Evolutionary conservation across 1,140 invertebrate species (phyloP).

Genomic region (Polypedilum vanderplanki): DNA sequence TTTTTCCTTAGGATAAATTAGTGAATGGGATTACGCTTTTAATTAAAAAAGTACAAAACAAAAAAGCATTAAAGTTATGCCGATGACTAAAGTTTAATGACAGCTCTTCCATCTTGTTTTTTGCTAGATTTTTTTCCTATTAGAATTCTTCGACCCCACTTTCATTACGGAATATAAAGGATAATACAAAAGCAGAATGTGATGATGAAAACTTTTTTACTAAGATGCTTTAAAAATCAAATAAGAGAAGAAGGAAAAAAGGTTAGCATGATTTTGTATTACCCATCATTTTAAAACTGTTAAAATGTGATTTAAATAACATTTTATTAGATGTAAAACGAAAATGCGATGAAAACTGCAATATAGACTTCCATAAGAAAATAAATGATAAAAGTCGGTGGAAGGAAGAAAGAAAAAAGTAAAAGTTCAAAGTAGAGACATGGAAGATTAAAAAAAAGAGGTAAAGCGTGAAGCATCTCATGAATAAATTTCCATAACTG

Average conservation of each 20-base stretch:
- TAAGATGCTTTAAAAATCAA: neutral
- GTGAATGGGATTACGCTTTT: constrained; percentile 24
- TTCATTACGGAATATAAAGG: neutral
- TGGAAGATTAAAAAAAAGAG: neutral
- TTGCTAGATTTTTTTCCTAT: too few relatives aligned
- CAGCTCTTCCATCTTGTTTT: neutral
- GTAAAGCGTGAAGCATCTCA: constrained; percentile 10
- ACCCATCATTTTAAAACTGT: neutral
- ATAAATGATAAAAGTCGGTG: neutral
- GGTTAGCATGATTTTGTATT: constrained; percentile 25
- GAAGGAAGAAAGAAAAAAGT: neutral
- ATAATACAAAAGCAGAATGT: neutral
- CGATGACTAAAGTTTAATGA: neutral
- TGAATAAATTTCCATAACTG: constrained; percentile 3
- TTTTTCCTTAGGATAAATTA: constrained; percentile 28
- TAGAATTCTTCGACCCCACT: too few relatives aligned
- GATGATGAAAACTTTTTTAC: neutral
- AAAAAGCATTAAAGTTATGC: neutral
- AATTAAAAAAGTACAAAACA: constrained; percentile 24
- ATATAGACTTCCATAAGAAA: neutral
- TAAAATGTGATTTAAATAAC: neutral
- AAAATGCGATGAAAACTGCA: neutral
- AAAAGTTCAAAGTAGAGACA: too few relatives aligned
- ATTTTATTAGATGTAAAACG: neutral
- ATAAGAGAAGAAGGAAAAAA: neutral